Evolutionary conservation across 2,888 invertebrate species (phyloP), one percentile per base, ranked within the genome.

Genomic region (Mimas tiliae): DNA sequence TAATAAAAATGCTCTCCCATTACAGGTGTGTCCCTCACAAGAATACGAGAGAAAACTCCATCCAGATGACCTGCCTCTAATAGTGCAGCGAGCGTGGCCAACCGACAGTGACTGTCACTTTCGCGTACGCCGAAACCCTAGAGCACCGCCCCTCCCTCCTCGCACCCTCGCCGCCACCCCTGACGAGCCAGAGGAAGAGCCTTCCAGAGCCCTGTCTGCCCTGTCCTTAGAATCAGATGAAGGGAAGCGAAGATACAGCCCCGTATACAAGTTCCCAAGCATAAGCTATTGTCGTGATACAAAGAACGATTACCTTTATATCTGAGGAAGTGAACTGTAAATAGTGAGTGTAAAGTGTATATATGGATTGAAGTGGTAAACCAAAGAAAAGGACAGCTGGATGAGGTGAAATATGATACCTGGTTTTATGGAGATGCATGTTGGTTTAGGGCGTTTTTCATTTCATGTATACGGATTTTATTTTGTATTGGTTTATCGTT

Each of bases 21-120:
- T 88, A 9, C 85, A 95, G 95, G 95, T 95, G 34, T 96, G 96
- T 78, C 95, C 96, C 70, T 96, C 96, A 8, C 97, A 97, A 86
- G 97, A 97, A 86, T 97, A 97, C 89, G 97, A 98, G 87, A 95
- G 98, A 67, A 97, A 98, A 90, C 90, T 98, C 48, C 97, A 98
- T 87, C 97, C 97, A 0, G 97, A 98, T 75, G 98, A 98, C 86
- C 94, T 96, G 70, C 98, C 98, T 0, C 93, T 98, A 33, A 95
- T 96, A 75, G 97, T 98, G 45, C 98, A 98, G 85, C 96, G 96
- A 74, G 94, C 96, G 11, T 96, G 96, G 95, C 95, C 95, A 67
- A 88, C 95, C 8, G 95, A 95, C 84, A 95, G 94, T 66, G 95
- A 95, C 82, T 96, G 97, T 78, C 97, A 98, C 88, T 97, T 98